Evolutionary conservation across 1,140 invertebrate genomes (phyloP), one percentile per base, ranked within the genome.

Genomic region (Hermatobates lingyangjiaoensis): DNA sequence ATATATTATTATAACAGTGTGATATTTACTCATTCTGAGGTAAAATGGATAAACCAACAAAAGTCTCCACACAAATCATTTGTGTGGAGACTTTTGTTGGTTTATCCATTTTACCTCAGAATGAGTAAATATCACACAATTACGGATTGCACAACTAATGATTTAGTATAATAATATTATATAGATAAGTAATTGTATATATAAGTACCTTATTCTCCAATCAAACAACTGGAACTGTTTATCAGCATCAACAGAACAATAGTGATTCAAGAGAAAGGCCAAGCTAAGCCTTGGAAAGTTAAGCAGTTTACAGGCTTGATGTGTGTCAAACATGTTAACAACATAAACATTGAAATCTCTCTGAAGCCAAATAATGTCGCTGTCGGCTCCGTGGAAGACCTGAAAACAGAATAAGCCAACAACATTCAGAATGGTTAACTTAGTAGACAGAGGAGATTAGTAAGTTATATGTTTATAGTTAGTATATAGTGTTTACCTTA

Each of bases 281-380:
- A 98, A 70, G 20, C 87, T 89, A 2, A 82, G 69, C 27, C 77
- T 74, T 0, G 76, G 68, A 54, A 86, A 73, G n/a, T 76, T 71
- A 0, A 98, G 68, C 0, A 77, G 68, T 56, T 81, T 77, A 0
- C 89, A 79, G 0, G 92, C 93, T 60, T 86, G 78, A 63, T 89
- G 76, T 0, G 94, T 98, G 63, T 99, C 95, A 66, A 98, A 97
- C 79, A 98, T 81, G 60, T 96, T 95, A 0, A 98, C 91, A 18
- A 98, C 65, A 62, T 98, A 98, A 0, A 98, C 58, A 0, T 88
- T 86, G 50, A 98, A 79, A 71, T 99, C 95, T 44, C 88, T 73
- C 64, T 98, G 95, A 21, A 99, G 68, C 95, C 95, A 98, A 21
- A 79, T 66, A 27, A 98, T 75, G 65, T 99, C 95, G 42, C 62